A percentile compares a stretch with the other conserved stretches of the same genome.
These are phyloP conservation scores for Cryptocephalus moraei DNA, from an alignment of 2,888 invertebrate species.

Conservation along the genomic window DNA sequence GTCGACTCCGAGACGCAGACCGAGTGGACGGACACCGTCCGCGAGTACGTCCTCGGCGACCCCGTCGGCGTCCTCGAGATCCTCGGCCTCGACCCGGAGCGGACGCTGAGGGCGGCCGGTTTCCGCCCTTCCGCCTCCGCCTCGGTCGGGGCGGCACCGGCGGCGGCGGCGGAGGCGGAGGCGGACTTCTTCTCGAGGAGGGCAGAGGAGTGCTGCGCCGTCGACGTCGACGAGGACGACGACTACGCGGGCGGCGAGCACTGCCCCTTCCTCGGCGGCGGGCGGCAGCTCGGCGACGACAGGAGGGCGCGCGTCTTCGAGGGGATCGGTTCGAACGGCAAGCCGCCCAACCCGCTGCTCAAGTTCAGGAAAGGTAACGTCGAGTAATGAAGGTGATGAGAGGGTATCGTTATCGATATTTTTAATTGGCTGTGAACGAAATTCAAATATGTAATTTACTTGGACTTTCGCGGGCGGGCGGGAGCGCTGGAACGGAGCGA, in stretches of 20 bases:
- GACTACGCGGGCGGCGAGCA: conserved; percentile 18
- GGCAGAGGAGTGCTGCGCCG: conserved; percentile 10
- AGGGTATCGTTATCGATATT: too few relatives aligned
- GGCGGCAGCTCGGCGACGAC: conserved; percentile 6
- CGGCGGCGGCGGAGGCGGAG: conserved; percentile 8
- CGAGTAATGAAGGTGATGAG: conserved; percentile 5
- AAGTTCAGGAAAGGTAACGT: conserved; percentile 19
- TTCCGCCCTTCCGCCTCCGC: conserved; percentile 27
- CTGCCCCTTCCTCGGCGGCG: conserved; percentile 27
- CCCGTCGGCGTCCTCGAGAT: conserved; percentile 63
- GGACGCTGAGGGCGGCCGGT: conserved; percentile 26
- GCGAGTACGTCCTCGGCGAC: conserved; percentile 59
- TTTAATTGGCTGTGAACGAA: too few relatives aligned
- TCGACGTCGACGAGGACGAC: conserved; percentile 18
- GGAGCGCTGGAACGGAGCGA: too few relatives aligned
- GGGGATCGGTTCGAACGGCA: conserved; percentile 12
- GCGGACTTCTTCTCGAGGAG: conserved; percentile 1
- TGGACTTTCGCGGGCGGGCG: too few relatives aligned
- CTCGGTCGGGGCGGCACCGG: conserved; percentile 10
- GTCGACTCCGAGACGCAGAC: conserved; percentile 48
- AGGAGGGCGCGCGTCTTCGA: conserved; percentile 20
- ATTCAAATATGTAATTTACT: too few relatives aligned
- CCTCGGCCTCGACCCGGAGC: conserved; percentile 57
- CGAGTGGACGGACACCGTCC: conserved; percentile 49
- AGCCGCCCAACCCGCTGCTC: conserved; percentile 12